A percentile compares a stretch with the other conserved stretches of the same genome.
Conservation (phyloP, 2,888 invertebrate species). For the Meandrusa payeni region DNA sequence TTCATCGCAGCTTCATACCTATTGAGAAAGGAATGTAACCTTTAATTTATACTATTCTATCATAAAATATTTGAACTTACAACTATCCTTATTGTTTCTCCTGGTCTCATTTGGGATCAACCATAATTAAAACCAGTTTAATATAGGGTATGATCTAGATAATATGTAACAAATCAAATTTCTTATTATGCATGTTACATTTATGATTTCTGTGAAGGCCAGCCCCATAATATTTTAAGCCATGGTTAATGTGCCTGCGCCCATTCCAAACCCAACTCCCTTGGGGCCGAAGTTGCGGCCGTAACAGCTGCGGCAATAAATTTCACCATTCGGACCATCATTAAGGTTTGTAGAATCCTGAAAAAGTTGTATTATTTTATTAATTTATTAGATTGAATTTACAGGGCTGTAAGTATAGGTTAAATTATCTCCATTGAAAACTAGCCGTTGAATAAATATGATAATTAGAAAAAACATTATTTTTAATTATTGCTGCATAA, state of each 20-base stretch:
- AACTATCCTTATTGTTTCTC: slow-evolving; percentile 37
- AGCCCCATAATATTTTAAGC: slow-evolving; percentile 83
- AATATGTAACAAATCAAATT: slow-evolving; percentile 61
- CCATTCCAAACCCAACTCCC: slow-evolving; percentile 94
- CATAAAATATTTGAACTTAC: slow-evolving; percentile 67
- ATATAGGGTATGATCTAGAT: slow-evolving; percentile 70
- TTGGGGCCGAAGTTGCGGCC: slow-evolving; percentile 92
- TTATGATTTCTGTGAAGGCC: slow-evolving; percentile 61
- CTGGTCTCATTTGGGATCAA: slow-evolving; percentile 75
- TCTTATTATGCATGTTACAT: slow-evolving; percentile 63
- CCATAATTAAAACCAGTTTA: slow-evolving; percentile 80
- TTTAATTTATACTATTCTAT: slow-evolving; percentile 77
- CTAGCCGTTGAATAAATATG: no score
- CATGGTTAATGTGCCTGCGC: slow-evolving; percentile 94
- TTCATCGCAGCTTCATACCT: slow-evolving; percentile 73
- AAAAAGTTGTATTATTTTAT: slow-evolving; percentile 33
- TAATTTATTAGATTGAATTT: no score
- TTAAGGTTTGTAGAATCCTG: slow-evolving; percentile 93
- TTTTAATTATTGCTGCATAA: no score
- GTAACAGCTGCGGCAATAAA: slow-evolving; percentile 96
- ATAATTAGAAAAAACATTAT: no score
- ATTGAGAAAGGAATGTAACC: slow-evolving; percentile 79
- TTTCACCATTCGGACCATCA: slow-evolving; percentile 95
- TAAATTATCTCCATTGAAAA: no score
- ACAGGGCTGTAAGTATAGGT: no score